Percentiles rank a stretch among this genome's conserved stretches.
phyloP scores from a whole-genome alignment of 2,797 vertebrate genomes.

The Ciconia nigra region DNA sequence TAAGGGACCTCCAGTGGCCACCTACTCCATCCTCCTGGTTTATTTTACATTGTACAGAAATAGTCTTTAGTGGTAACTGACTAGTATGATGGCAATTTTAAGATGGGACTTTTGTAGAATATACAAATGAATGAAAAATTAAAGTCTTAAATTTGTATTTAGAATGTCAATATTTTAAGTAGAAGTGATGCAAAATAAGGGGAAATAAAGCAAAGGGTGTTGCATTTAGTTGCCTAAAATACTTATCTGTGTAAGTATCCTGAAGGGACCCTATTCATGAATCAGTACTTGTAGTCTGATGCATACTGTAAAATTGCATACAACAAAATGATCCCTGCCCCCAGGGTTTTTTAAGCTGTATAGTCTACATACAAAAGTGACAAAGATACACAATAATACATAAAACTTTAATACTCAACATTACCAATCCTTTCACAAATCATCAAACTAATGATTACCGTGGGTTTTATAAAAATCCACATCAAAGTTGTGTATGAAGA shows the following conservation, averaged over 20 bases:
- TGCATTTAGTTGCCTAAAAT: neutral
- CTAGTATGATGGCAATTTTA: neutral
- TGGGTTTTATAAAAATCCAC: neutral
- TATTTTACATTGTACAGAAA: neutral
- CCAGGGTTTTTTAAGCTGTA: neutral
- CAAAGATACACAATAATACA: neutral
- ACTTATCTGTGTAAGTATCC: neutral
- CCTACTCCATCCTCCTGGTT: neutral
- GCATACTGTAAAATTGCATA: neutral
- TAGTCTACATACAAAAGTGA: neutral
- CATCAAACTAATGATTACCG: neutral
- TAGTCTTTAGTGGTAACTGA: neutral
- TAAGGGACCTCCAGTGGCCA: neutral
- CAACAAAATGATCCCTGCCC: neutral
- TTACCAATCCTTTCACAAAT: neutral
- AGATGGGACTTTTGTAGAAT: neutral
- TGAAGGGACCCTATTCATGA: neutral
- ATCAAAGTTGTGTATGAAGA: neutral
- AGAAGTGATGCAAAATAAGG: neutral
- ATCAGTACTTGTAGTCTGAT: neutral
- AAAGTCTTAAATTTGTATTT: neutral
- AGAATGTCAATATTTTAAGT: neutral
- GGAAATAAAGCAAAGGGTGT: neutral
- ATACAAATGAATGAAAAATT: neutral
- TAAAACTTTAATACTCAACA: neutral